Evolutionary conservation across 30 jellyfish, hydroid and myxozoan species (phyloP), one percentile per base, ranked within the genome.

Genomic region (Hydractinia echinata): DNA sequence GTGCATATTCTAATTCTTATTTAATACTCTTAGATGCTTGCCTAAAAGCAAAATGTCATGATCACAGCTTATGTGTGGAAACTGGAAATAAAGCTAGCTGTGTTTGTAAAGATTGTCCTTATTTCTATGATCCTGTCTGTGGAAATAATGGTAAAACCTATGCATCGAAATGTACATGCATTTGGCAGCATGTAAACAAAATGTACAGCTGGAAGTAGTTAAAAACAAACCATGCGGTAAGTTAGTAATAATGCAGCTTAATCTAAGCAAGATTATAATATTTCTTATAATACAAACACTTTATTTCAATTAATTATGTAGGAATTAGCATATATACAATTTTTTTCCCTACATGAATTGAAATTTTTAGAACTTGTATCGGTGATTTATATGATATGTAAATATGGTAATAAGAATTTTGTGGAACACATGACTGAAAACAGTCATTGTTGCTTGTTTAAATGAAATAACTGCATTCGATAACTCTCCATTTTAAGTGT

Each of bases 121-220:
- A 51, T 54, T 67, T 84, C 86, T 84, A 70, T 66, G 56, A 66
- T 16, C 97, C 97, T 7, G 93, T 89, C 10, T 89, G 97, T 82
- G 97, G 95, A 21, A 78, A 91, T 16, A 88, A 89, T 80, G 87
- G 66, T 7, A 77, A 83, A 71, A 80, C 97, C 15, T 89, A 89
- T 66, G 81, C 95, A 3, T 77, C 81, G 77, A 88, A 84, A 66
- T 89, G 97, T 80, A 82, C 2, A 54, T 89, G 85, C 81, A 89
- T 61, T 52, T 58, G 53, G 82, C 76, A 5, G 82, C 95, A 0
- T 89, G 97, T 72, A 73, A 89, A 67, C n/a, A 51, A 62, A 64
- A 51, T 7, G 7, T 9, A 0, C 39, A 44, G 4, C 4, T 64
- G 16, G 5, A 64, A 7, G 8, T 13, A n/a, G 39, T 64, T 4